Evolutionary conservation across 2,888 invertebrate species (phyloP), one percentile per base, ranked within the genome.

Genomic region (Leucophora obtusa): DNA sequence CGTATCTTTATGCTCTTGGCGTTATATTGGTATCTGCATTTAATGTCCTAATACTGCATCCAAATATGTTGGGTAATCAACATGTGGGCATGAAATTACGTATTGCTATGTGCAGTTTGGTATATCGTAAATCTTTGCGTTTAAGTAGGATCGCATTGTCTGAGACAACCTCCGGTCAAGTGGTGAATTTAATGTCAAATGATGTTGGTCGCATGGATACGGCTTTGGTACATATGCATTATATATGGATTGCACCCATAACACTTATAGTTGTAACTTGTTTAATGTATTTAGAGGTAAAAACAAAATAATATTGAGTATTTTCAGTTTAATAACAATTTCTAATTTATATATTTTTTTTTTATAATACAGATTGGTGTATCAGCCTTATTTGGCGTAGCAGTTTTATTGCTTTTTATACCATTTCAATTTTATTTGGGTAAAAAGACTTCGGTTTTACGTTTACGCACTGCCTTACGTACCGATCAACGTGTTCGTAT

Each of bases 111-210:
- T 94, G 94, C 84, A 92, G 93, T 8, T 89, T 95, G 33, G 91
- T 95, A 59, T 95, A 94, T 86, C 92, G 94, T 83, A 95, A 90
- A 72, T 91, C 94, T 0, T 86, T 95, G 76, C 91, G 91, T 43
- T 87, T 95, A 8, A 94, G 95, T 84, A 94, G 94, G 88, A 93
- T 93, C 0, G 94, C 96, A 0, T 86, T 96, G 70, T 93, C 94
- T 0, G 92, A 94, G 86, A 96, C 96, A 2, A 95, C 96, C 0
- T 91, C 92, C 5, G 94, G 94, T 0, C 94, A 94, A 88, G 92
- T 94, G 83, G 97, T 98, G 33, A 98, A 98, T 91, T 92, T 98
- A 15, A 92, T 99, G 76, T 97, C 98, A 0, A 99, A 98, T 88
- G 98, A 99, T 89, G 97, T 98, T 79, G 96, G 96, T 85, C 89